These are phyloP conservation scores for Petromus typicus DNA, from an alignment of 2,113 vertebrate species.

Conservation along the genomic window DNA sequence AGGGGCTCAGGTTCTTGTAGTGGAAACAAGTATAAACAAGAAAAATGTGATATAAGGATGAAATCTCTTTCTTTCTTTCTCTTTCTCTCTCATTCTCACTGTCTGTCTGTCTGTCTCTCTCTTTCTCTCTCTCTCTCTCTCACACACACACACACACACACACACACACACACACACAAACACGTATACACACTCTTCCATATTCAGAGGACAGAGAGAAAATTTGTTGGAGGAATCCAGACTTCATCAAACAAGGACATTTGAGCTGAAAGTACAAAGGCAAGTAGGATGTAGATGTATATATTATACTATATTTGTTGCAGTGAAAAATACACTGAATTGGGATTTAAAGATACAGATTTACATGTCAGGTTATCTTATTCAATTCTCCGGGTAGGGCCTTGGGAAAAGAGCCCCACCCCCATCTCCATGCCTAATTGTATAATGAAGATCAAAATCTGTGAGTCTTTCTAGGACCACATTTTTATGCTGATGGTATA, in stretches of 20 bases:
- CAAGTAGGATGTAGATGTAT: neutral
- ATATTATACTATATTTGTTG: neutral
- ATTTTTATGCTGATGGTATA: neutral
- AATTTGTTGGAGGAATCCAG: neutral
- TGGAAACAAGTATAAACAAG: neutral
- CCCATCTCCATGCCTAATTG: neutral
- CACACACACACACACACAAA: neutral
- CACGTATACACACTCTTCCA: neutral
- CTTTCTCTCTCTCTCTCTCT: neutral
- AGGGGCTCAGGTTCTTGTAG: neutral
- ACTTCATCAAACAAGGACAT: neutral
- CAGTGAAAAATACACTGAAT: neutral
- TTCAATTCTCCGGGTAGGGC: neutral
- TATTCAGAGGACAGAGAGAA: neutral
- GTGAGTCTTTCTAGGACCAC: neutral
- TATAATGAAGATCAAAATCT: neutral
- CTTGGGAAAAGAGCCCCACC: neutral
- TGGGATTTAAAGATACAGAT: neutral
- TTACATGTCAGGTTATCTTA: neutral
- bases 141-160: neutral
- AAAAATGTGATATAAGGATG: neutral
- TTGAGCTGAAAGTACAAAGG: constrained; percentile 14
- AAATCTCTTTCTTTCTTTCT: neutral
- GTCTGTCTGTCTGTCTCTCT: neutral
- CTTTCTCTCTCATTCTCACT: too few species aligned